Evolutionary conservation across 2,888 invertebrate genomes (phyloP), one percentile per base, ranked within the genome.

Genomic region (Idaea biselata): DNA sequence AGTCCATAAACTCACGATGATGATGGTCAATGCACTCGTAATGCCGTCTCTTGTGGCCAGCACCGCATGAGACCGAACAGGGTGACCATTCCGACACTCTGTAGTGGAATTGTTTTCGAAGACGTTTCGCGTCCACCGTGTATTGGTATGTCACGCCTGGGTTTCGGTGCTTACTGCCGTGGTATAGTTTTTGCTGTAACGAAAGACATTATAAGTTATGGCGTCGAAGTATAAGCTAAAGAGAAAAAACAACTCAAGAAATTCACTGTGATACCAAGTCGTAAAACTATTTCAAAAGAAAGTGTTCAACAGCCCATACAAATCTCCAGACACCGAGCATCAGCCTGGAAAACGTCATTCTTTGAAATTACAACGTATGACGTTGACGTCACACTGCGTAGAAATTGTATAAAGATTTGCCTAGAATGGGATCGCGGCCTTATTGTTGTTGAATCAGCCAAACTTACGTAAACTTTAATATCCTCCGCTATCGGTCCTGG

Each of bases 111-210:
- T 77, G 95, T 93, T 62, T 75, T 91, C 82, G 79, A 63, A 77
- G 65, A 82, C 87, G 89, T 87, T 93, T 79, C 59, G 82, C 81
- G 79, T 91, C 88, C 70, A 96, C 94, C 0, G 96, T 97, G 91
- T 97, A 98, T 83, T 97, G 96, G 89, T 96, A 97, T 73, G 94
- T 94, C 53, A 98, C 94, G 59, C 97, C 97, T 0, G 96, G 96
- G 83, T 97, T 97, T 68, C 94, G 94, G 73, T 95, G 94, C 71
- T 67, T 68, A 55, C 94, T 94, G 55, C 95, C 95, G 76, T 96
- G 95, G 83, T 95, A 95, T 73, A 97, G 94, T 63, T 96, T 93
- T 93, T 93, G 93, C 93, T 93, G 79, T 1, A 67, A 68, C 53
- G 31, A 54, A 58, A 33, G 18, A 44, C 11, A 11, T 44, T 8